Percentiles rank a stretch among this genome's conserved stretches.
Evolutionary conservation across 2,797 vertebrate genomes (phyloP).

Genomic region (Heterohyrax brucei): DNA sequence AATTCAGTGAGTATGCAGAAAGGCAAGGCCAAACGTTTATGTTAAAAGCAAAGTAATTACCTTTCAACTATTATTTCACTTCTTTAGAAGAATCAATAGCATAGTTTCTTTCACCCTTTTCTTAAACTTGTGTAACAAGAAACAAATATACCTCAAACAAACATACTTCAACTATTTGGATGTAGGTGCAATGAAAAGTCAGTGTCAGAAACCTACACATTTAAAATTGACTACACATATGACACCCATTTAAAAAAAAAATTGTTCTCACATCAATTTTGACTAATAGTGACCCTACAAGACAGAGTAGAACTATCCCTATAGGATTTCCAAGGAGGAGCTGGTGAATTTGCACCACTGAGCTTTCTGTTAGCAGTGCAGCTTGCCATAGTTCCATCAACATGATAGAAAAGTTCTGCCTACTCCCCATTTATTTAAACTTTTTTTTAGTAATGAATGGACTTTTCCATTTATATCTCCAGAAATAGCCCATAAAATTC

Average conservation of each 20-base stretch:
- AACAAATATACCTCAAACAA: neutral
- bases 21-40: slow-evolving; percentile 29
- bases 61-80: neutral
- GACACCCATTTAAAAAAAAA: neutral
- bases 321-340: too few species aligned
- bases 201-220: neutral
- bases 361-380: too few species aligned
- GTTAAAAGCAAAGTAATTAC: neutral
- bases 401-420: neutral
- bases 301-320: too few species aligned
- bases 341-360: too few species aligned
- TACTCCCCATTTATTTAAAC: neutral
- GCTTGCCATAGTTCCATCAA: too few species aligned
- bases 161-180: neutral
- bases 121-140: neutral
- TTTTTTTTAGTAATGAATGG: neutral
- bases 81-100: neutral
- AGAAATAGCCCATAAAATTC: slow-evolving; percentile 10
- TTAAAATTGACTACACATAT: neutral
- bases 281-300: too few species aligned
- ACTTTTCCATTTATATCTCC: neutral
- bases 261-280: too few species aligned
- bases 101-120: neutral
- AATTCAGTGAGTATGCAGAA: neutral
- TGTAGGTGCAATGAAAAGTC: neutral